phyloP scores from a whole-genome alignment of 2,797 vertebrate genomes.

The Echiichthys vipera region DNA sequence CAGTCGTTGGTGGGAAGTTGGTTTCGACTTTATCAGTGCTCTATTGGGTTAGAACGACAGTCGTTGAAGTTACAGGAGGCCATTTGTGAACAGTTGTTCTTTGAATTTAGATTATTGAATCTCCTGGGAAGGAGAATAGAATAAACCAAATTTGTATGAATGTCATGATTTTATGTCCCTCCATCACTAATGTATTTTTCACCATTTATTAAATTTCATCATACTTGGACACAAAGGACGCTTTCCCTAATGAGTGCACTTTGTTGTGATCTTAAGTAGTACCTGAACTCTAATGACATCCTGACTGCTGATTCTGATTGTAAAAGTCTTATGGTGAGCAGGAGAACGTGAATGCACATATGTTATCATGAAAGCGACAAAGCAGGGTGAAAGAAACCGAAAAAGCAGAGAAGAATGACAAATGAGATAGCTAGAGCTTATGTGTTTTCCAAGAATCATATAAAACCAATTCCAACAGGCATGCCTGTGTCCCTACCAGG shows the following conservation, averaged over 20 bases:
- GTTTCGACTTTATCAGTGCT: too few species aligned
- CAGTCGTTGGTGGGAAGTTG: too few species aligned
- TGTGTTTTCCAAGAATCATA: not conserved
- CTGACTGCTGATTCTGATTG: constrained; percentile 10
- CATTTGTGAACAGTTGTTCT: too few species aligned
- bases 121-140: not conserved
- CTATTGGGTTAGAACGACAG: too few species aligned
- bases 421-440: not conserved
- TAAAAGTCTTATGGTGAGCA: not conserved
- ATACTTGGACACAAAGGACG: constrained; percentile 2
- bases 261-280: not conserved
- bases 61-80: too few species aligned
- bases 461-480: not conserved
- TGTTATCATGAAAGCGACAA: not conserved
- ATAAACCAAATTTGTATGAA: not conserved
- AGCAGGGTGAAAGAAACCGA: not conserved
- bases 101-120: too few species aligned
- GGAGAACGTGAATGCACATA: not conserved
- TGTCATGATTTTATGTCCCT: constrained; percentile 3
- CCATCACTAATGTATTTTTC: not conserved
- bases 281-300: constrained; percentile 6
- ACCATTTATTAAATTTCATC: not conserved
- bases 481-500: not conserved
- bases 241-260: constrained; percentile 23
- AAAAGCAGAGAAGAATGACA: not conserved